These are phyloP conservation scores for Eristalinus sepulchralis DNA, from an alignment of 2,888 invertebrate species.

Conservation along the genomic window DNA sequence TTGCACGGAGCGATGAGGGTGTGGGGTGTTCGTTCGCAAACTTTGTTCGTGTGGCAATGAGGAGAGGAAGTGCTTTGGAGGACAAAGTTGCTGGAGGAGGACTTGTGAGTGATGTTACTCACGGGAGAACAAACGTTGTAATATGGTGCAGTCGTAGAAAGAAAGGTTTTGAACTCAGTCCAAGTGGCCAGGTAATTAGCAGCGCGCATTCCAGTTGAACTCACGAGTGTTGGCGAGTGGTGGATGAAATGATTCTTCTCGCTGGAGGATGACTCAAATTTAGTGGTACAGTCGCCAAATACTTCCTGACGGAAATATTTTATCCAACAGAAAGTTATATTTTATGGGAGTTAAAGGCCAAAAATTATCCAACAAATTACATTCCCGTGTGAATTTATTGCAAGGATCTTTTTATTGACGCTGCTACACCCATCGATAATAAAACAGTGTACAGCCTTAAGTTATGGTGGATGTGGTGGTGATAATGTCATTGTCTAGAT, in stretches of 20 bases:
- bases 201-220: neutral
- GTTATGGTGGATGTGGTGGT: no score
- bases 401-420: no score
- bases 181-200: slow-evolving; percentile 11
- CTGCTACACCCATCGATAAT: no score
- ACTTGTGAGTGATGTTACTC: neutral
- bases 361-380: no score
- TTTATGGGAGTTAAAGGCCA: no score
- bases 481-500: no score
- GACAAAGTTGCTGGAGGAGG: slow-evolving; percentile 3
- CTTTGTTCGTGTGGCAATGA: slow-evolving; percentile 1
- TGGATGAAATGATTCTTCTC: neutral
- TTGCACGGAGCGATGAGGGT: neutral
- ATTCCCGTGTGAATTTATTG: no score
- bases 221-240: neutral
- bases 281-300: neutral
- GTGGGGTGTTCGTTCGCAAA: neutral
- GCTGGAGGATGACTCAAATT: neutral
- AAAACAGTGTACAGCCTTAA: no score
- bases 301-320: neutral
- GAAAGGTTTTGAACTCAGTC: neutral
- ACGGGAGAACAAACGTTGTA: neutral
- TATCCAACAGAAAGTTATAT: no score
- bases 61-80: slow-evolving; percentile 5
- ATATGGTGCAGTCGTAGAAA: neutral